Conservation (phyloP, 37 sponge, comb jelly and placozoan species). For the Cliona cf. orientalis region DNA sequence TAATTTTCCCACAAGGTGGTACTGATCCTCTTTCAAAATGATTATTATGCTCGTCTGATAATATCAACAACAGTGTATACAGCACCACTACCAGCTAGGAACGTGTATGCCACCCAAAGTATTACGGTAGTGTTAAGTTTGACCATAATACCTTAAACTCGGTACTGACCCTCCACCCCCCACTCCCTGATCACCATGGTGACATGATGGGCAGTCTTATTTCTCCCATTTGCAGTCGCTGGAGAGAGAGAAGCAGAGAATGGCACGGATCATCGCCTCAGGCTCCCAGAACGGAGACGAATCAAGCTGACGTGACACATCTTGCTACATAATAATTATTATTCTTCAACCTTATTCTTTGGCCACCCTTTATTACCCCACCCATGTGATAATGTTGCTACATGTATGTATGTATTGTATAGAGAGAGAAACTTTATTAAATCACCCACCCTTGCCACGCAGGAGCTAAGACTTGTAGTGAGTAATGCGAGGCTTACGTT, state of each 20-base stretch:
- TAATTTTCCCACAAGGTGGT: no score
- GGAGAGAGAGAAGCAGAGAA: slow-evolving; percentile 16
- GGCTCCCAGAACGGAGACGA: neutral
- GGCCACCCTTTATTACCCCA: neutral
- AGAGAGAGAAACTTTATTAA: no score
- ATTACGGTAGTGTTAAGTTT: neutral
- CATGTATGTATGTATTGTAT: neutral
- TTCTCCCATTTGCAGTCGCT: neutral
- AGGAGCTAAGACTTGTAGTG: no score
- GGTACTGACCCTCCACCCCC: neutral
- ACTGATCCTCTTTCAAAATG: no score
- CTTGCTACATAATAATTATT: no score
- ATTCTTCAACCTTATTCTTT: no score
- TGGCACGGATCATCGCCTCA: neutral
- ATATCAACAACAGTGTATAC: no score
- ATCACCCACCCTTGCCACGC: no score
- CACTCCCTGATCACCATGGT: neutral
- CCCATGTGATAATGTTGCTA: neutral
- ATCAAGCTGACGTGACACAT: neutral
- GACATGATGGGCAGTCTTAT: neutral
- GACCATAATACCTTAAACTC: neutral
- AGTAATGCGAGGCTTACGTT: no score
- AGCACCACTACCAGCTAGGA: no score
- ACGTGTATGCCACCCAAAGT: no score
- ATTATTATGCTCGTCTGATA: no score